A percentile compares a stretch with the other conserved stretches of the same genome.
These are phyloP conservation scores for Vultur gryphus DNA, from an alignment of 2,797 vertebrate species.

Conservation along the genomic window DNA sequence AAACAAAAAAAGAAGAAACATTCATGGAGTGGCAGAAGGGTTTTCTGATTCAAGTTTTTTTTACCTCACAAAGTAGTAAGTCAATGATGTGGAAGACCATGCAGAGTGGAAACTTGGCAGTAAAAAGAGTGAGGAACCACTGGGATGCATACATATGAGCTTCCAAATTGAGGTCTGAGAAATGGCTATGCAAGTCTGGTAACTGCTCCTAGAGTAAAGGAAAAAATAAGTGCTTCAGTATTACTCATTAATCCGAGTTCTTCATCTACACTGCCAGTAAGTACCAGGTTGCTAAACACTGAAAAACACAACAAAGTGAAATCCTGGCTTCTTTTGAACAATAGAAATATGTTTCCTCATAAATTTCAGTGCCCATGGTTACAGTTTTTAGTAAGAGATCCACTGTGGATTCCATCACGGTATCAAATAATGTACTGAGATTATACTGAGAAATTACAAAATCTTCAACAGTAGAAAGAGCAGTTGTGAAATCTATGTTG, in stretches of 20 bases:
- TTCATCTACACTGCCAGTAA: neutral
- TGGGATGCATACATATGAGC: slow-evolving; percentile 99
- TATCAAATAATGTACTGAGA: neutral
- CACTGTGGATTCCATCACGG: neutral
- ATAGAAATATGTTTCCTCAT: neutral
- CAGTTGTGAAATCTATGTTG: neutral
- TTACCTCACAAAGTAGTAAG: slow-evolving; percentile 95
- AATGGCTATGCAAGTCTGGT: slow-evolving; percentile 90
- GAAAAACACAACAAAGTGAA: neutral
- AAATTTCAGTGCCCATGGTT: neutral
- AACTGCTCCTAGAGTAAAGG: slow-evolving; percentile 85
- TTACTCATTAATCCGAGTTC: neutral
- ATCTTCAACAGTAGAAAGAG: neutral
- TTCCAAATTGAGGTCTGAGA: slow-evolving; percentile 89
- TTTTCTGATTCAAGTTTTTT: neutral
- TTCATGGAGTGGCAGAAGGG: neutral
- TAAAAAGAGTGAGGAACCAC: slow-evolving; percentile 98
- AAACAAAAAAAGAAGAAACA: neutral
- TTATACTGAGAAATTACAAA: neutral
- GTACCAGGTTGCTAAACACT: neutral
- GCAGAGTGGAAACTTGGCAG: slow-evolving; percentile 97
- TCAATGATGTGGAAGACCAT: slow-evolving; percentile 99
- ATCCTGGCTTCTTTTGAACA: neutral
- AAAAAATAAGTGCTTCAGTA: neutral
- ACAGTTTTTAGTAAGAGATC: neutral